Evolutionary conservation across 2,113 vertebrate species (phyloP), one percentile per base, ranked within the genome.

Genomic region (Pelodiscus sinensis): DNA sequence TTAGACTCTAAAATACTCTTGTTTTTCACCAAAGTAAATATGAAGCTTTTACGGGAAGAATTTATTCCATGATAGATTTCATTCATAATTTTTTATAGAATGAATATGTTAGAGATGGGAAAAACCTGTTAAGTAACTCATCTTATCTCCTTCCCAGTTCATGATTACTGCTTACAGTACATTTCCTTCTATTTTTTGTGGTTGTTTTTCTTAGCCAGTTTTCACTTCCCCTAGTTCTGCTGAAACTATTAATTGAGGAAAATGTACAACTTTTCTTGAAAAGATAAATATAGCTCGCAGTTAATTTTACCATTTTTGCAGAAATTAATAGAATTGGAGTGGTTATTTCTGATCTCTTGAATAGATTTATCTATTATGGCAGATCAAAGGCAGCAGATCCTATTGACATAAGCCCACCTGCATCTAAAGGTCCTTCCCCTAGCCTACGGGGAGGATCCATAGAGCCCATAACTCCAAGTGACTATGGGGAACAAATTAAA

Each of bases 141-240:
- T 0, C 8, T 0, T 9, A 25, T 81, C 86, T 86, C 11, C 52
- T 55, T 86, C 82, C 31, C 35, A 56, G 7, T 83, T 29, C n/a
- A 82, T 65, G 6, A 3, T 2, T 0, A 0, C 44, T 2, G n/a
- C 31, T 92, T 90, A 38, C n/a, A 24, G 71, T 73, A 13, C 1
- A 6, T 73, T 91, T 83, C 62, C 50, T 58, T 22, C 2, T 51
- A 6, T 4, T 84, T 68, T 13, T 44, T 44, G 44, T 44, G 5
- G 0, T 52, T 88, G 29, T 50, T 21, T 92, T 90, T 60, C 22
- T 86, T 22, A 25, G 19, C 6, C 35, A 84, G 4, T 21, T 82
- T 80, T 58, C 89, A 4, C 3, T 84, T 84, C 44, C 65, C 22
- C 35, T 77, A 22, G 50, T 3, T 50, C 35, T 81, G 35, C 19